Evolutionary conservation across 2,113 vertebrate genomes (phyloP).

Genomic region (Macaca nemestrina): DNA sequence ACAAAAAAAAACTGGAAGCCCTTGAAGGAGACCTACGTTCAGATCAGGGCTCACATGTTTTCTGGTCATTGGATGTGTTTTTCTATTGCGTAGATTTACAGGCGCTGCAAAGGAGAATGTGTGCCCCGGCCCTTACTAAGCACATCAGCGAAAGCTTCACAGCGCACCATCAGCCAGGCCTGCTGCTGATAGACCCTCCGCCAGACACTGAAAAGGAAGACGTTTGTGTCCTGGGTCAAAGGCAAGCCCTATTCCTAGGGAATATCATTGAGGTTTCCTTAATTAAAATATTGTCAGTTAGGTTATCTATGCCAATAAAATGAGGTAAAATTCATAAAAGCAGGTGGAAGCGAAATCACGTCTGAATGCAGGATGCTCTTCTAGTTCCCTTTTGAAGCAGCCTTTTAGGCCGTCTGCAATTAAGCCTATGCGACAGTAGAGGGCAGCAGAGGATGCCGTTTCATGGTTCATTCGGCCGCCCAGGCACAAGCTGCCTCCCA

Average conservation of each 20-base stretch:
- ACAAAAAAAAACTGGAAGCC: background rate
- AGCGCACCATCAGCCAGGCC: background rate
- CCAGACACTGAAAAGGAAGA: background rate
- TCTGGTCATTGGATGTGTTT: rapidly evolving
- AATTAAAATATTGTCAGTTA: background rate
- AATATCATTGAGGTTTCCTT: rapidly evolving
- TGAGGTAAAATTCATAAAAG: background rate
- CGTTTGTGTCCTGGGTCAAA: background rate
- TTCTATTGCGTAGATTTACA: background rate
- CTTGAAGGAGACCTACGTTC: background rate
- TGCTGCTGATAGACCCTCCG: background rate
- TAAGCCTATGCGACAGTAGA: background rate
- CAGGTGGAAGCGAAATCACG: background rate
- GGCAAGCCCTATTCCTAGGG: background rate
- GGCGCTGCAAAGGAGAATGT: rapidly evolving
- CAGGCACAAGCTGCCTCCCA: rapidly evolving
- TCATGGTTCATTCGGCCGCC: rapidly evolving
- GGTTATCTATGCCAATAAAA: background rate
- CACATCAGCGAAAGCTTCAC: background rate
- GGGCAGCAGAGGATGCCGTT: slow-evolving; percentile 61
- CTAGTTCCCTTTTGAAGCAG: too few species aligned
- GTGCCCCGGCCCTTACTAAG: background rate
- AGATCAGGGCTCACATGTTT: background rate
- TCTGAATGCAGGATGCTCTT: too few species aligned
- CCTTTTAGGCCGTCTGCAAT: background rate